Conservation (phyloP, 2,113 vertebrate species). For the Semnopithecus entellus region DNA sequence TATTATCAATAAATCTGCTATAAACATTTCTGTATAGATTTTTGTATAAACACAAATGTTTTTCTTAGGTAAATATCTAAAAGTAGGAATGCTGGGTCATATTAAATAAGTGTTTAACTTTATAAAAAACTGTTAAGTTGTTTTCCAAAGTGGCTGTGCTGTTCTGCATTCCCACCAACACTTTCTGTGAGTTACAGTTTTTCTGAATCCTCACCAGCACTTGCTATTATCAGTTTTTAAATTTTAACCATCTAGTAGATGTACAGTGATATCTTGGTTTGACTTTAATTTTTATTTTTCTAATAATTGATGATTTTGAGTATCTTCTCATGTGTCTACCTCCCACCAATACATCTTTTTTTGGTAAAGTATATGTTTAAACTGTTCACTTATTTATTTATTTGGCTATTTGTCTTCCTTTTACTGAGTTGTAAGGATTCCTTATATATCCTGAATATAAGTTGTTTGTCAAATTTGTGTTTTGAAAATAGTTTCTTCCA, state of each 20-base stretch:
- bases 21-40: not conserved
- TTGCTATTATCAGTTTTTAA: not conserved
- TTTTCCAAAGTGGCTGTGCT: not conserved
- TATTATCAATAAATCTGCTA: not conserved
- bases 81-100: not conserved
- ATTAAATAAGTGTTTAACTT: conserved; percentile 15
- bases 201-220: not conserved
- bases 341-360: not conserved
- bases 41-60: not conserved
- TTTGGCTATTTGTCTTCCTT: not conserved
- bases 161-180: not conserved
- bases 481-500: not conserved
- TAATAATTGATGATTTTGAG: not conserved
- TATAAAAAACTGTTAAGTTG: not conserved
- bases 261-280: not conserved
- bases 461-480: not conserved
- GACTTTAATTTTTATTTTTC: not conserved
- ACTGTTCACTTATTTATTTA: not conserved
- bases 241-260: not conserved
- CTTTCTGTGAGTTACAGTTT: not conserved
- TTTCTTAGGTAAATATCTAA: not conserved
- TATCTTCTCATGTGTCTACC: not conserved
- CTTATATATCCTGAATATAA: not conserved
- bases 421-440: not conserved
- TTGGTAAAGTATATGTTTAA: not conserved